phyloP scores from a whole-genome alignment of 1,140 invertebrate species.

The Aphidius gifuensis region DNA sequence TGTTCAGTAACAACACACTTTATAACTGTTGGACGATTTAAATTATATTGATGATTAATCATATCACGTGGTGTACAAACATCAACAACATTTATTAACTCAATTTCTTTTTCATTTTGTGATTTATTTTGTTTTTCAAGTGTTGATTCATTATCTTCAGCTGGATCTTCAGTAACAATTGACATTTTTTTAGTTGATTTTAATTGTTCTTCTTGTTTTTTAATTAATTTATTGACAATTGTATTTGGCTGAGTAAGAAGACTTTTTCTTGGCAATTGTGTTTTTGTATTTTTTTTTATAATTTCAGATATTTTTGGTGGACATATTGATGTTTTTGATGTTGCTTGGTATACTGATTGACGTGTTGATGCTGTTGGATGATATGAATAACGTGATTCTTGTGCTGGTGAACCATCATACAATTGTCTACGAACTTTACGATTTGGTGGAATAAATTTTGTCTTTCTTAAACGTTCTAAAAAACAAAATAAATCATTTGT shows the following conservation, averaged over 20 bases:
- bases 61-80: not conserved
- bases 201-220: too few relatives aligned
- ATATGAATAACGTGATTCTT: not conserved
- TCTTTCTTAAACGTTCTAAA: conserved; percentile 3
- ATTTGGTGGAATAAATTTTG: conserved; percentile 10
- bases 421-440: conserved; percentile 11
- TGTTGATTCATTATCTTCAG: not conserved
- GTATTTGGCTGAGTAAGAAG: conserved; percentile 11
- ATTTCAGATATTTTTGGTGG: not conserved
- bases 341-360: not conserved
- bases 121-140: not conserved
- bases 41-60: too few relatives aligned
- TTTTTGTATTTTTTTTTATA: not conserved
- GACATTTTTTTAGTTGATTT: not conserved
- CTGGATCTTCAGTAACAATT: not conserved
- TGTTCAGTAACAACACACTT: too few relatives aligned
- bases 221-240: not conserved
- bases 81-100: not conserved
- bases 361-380: not conserved
- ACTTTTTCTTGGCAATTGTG: conserved; percentile 2
- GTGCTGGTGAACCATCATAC: not conserved
- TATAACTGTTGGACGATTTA: too few relatives aligned
- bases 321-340: not conserved
- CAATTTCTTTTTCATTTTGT: not conserved
- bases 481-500: not conserved